These are phyloP conservation scores for Tholera decimalis DNA, from an alignment of 2,888 invertebrate species.

Conservation along the genomic window DNA sequence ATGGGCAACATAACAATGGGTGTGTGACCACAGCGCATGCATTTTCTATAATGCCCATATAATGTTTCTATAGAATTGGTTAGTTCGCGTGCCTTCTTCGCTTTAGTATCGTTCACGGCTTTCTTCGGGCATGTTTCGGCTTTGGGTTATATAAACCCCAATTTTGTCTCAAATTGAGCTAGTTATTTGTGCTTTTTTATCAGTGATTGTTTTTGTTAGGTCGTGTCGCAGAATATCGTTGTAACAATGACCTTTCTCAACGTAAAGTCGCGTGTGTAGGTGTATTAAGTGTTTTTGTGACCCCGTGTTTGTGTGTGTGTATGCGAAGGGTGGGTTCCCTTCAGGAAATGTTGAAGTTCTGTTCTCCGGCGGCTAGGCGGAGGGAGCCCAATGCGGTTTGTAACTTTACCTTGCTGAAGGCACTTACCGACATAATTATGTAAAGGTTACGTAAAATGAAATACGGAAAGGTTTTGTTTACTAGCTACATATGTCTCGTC, in stretches of 20 bases:
- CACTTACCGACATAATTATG: constrained; percentile 23
- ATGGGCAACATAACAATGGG: constrained; percentile 86
- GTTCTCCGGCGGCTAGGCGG: constrained; percentile 91
- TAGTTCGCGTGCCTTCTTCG: constrained; percentile 80
- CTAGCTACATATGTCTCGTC: background rate
- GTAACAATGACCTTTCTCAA: constrained; percentile 65
- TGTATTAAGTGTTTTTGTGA: constrained; percentile 66
- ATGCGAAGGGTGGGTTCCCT: constrained; percentile 68
- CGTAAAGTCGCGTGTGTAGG: constrained; percentile 60
- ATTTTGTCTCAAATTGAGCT: background rate
- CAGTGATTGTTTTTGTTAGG: constrained; percentile 29
- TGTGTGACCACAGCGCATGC: constrained; percentile 86
- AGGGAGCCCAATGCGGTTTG: constrained; percentile 89
- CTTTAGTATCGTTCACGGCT: constrained; percentile 84
- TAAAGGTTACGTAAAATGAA: constrained; percentile 35
- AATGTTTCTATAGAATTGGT: constrained; percentile 88
- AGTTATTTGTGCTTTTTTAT: background rate
- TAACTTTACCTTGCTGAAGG: constrained; percentile 57
- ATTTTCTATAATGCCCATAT: constrained; percentile 91
- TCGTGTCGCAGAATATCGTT: constrained; percentile 9
- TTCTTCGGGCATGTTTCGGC: constrained; percentile 72
- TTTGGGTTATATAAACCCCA: constrained; percentile 23
- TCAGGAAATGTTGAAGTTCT: constrained; percentile 92
- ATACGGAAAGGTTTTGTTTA: constrained; percentile 41
- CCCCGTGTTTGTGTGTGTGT: constrained; percentile 55